A percentile compares a stretch with the other conserved stretches of the same genome.
Conservation (phyloP, 1,140 invertebrate species). For the Paraescarpia echinospica region DNA sequence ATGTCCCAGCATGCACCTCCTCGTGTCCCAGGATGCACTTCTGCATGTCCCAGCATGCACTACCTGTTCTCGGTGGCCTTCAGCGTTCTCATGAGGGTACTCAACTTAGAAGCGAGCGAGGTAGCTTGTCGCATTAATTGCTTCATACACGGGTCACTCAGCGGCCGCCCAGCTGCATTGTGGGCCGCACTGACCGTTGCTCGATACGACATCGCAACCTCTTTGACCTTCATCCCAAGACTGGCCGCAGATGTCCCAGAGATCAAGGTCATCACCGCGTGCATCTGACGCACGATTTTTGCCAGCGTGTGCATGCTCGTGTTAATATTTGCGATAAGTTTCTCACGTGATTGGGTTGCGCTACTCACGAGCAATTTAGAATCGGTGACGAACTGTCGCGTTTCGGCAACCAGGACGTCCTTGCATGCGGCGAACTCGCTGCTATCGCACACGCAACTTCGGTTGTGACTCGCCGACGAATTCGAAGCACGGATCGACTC, state of each 20-base stretch:
- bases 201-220: conserved; percentile 76
- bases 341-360: conserved; percentile 66
- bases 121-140: conserved; percentile 72
- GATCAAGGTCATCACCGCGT: conserved; percentile 63
- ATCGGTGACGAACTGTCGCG: conserved; percentile 77
- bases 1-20: neutral
- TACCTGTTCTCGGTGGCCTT: conserved; percentile 66
- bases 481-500: conserved; percentile 45
- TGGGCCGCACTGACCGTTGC: conserved; percentile 59
- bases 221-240: conserved; percentile 75
- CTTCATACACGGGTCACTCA: conserved; percentile 60
- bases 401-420: conserved; percentile 77
- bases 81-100: conserved; percentile 76
- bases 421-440: conserved; percentile 60
- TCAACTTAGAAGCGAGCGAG: conserved; percentile 76
- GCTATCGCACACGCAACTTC: neutral
- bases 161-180: conserved; percentile 51
- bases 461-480: conserved; percentile 25
- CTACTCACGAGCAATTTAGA: conserved; percentile 81
- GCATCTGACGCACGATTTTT: conserved; percentile 59
- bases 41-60: neutral
- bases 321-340: conserved; percentile 62
- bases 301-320: conserved; percentile 50
- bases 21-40: neutral
- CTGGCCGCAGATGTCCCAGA: conserved; percentile 76